These are phyloP conservation scores for Pristionchus mayeri DNA, from an alignment of 2,888 invertebrate species.

Conservation along the genomic window DNA sequence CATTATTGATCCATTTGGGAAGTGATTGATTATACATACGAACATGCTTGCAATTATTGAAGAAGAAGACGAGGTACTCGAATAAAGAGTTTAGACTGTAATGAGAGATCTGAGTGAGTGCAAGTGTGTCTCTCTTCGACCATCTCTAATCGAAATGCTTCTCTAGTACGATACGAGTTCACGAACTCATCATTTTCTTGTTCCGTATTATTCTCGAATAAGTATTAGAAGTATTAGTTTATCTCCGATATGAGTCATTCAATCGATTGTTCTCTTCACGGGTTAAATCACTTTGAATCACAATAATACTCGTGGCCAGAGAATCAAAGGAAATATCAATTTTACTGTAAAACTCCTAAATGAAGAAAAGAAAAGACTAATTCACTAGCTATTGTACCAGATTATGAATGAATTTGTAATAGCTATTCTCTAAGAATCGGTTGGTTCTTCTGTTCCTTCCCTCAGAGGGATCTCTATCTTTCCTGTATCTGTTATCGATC, in stretches of 20 bases:
- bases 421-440: neutral
- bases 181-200: too few species aligned
- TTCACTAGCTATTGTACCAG: neutral
- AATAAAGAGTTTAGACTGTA: conserved; percentile 4
- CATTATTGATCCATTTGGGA: too few species aligned
- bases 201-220: neutral
- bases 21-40: too few species aligned
- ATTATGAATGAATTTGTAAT: neutral
- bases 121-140: too few species aligned
- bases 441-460: conserved; percentile 57
- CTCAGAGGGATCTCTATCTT: conserved; percentile 67
- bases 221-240: neutral
- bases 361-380: neutral
- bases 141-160: too few species aligned
- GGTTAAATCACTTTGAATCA: neutral
- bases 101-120: too few species aligned
- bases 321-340: conserved; percentile 5
- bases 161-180: too few species aligned
- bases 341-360: neutral
- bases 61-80: conserved; percentile 22
- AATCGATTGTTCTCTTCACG: conserved; percentile 11
- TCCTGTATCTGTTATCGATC: conserved; percentile 62
- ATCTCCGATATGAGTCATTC: neutral
- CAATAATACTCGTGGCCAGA: conserved; percentile 2
- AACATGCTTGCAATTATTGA: too few species aligned